Evolutionary conservation across 2,797 vertebrate species (phyloP).

Genomic region (Erethizon dorsatum): DNA sequence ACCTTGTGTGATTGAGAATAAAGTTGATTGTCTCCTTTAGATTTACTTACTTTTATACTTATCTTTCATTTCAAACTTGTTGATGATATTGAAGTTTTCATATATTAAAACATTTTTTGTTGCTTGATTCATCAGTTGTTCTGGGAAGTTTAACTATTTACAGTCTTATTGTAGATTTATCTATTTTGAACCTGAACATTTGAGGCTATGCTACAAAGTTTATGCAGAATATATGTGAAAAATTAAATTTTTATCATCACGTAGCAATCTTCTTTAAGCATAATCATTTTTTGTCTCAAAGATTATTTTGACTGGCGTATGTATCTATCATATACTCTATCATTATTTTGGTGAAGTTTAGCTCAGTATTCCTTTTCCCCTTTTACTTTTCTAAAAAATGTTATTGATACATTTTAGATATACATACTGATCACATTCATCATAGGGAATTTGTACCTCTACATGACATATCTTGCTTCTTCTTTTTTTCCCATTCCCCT

Average conservation of each 20-base stretch:
- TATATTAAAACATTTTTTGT: not conserved
- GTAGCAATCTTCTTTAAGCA: not conserved
- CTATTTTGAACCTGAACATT: not conserved
- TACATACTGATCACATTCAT: not conserved
- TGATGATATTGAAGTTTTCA: conserved; percentile 28
- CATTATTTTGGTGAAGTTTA: not conserved
- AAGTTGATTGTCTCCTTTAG: not conserved
- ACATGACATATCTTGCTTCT: not conserved
- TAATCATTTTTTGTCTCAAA: conserved; percentile 12
- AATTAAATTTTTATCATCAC: conserved; percentile 39
- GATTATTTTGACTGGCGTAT: not conserved
- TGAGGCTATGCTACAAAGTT: not conserved
- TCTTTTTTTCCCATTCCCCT: not conserved
- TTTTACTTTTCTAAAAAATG: not conserved
- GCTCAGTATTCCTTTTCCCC: not conserved
- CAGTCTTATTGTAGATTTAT: not conserved
- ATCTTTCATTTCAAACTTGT: conserved; percentile 16
- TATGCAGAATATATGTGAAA: not conserved
- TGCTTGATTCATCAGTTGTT: not conserved
- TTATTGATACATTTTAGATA: not conserved
- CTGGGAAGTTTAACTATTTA: not conserved
- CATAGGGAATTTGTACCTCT: not conserved
- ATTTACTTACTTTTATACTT: not conserved
- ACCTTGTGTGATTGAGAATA: not conserved
- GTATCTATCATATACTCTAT: not conserved